Evolutionary conservation across 2,797 vertebrate species (phyloP).

Genomic region (Emys orbicularis): DNA sequence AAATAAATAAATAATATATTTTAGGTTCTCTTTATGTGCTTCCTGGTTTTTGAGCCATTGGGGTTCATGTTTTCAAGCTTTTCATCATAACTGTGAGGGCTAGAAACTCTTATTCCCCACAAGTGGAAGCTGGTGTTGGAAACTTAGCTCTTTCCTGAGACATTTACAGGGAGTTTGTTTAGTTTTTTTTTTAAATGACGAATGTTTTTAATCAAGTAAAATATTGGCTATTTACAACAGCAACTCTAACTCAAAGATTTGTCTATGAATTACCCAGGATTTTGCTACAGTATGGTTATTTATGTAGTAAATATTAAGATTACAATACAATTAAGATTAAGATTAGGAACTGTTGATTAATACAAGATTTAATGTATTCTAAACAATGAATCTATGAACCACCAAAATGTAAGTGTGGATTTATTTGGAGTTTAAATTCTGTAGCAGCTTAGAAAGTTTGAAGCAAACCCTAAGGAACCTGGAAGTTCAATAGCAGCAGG

Average conservation of each 20-base stretch:
- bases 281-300: background rate
- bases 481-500: too few species aligned
- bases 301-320: background rate
- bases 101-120: background rate
- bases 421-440: background rate
- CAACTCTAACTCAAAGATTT: background rate
- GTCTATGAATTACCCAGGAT: background rate
- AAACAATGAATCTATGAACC: background rate
- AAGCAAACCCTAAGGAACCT: background rate
- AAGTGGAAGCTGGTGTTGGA: background rate
- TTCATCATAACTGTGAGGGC: background rate
- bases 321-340: background rate
- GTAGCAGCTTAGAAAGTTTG: background rate
- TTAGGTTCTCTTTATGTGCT: background rate
- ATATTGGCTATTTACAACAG: background rate
- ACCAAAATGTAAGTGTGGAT: background rate
- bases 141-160: background rate
- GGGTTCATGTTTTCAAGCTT: background rate
- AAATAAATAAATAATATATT: background rate
- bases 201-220: background rate
- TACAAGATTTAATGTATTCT: background rate
- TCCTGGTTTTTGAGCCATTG: background rate
- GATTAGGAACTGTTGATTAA: background rate
- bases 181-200: background rate
- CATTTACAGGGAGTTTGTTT: background rate